Conservation (phyloP, 1,140 invertebrate species). For the Druon quercuslanigerum region DNA sequence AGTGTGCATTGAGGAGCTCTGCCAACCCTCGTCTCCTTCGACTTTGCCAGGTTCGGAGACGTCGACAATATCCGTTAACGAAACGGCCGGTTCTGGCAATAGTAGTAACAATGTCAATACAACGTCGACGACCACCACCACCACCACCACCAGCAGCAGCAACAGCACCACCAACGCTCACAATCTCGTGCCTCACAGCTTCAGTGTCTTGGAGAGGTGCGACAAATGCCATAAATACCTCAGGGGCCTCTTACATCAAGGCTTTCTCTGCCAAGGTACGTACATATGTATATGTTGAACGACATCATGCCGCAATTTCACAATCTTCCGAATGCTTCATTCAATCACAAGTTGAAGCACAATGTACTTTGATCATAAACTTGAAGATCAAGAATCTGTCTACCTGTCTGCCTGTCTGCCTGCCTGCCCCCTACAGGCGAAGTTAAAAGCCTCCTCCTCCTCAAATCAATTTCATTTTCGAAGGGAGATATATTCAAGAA, state of each 20-base stretch:
- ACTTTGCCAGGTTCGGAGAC: conserved; percentile 53
- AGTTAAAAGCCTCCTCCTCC: too few relatives aligned
- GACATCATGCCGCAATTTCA: conserved; percentile 36
- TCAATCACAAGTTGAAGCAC: too few relatives aligned
- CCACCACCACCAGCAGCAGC: conserved; percentile 46
- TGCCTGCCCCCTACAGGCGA: too few relatives aligned
- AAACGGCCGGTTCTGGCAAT: conserved; percentile 48
- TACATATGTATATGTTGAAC: conserved; percentile 3
- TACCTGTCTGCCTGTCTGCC: too few relatives aligned
- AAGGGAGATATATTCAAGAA: too few relatives aligned
- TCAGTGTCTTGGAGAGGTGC: conserved; percentile 83
- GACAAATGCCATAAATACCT: conserved; percentile 87
- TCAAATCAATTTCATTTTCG: too few relatives aligned
- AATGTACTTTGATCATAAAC: neutral
- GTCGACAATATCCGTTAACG: conserved; percentile 44
- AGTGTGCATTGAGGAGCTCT: conserved; percentile 83
- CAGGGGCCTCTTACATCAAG: conserved; percentile 83
- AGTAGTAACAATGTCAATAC: conserved; percentile 43
- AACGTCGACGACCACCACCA: conserved; percentile 42
- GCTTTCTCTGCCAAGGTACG: conserved; percentile 84
- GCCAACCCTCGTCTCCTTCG: conserved; percentile 67
- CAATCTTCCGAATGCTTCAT: too few relatives aligned
- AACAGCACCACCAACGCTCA: conserved; percentile 62
- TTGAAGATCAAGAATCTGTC: neutral
- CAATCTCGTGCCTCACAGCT: conserved; percentile 81